Evolutionary conservation across 1,140 invertebrate genomes (phyloP).

Genomic region (Ceratoteleas bidentatus): DNA sequence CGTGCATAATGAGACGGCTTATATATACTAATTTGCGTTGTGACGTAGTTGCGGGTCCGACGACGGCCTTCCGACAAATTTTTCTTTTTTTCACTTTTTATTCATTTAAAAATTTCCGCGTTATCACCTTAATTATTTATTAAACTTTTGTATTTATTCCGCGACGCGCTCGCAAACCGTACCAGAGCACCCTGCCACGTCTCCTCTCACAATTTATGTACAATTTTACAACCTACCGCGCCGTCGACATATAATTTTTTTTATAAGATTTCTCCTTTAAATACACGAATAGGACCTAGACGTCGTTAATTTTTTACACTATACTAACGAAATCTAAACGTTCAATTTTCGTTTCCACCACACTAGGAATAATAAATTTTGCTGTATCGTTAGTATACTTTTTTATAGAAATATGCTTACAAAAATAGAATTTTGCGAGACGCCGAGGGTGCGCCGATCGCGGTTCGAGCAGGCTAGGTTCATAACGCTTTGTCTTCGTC

Average conservation of each 20-base stretch:
- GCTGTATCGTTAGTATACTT: constrained; percentile 82
- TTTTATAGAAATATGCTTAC: constrained; percentile 83
- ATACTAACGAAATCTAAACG: constrained; percentile 83
- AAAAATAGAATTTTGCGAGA: constrained; percentile 82
- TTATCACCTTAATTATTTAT: constrained; percentile 69
- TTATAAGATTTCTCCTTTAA: constrained; percentile 74
- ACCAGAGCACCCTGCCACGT: constrained; percentile 74
- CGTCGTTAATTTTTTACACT: constrained; percentile 82
- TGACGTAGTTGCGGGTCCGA: constrained; percentile 74
- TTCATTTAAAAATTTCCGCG: constrained; percentile 62
- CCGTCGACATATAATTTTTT: constrained; percentile 82
- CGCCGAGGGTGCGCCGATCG: constrained; percentile 75
- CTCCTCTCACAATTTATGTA: constrained; percentile 83
- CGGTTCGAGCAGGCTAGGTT: constrained; percentile 75
- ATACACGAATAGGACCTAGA: constrained; percentile 82
- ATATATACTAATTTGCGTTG: constrained; percentile 71
- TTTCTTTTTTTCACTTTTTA: constrained; percentile 59
- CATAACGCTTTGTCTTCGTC: constrained; percentile 70
- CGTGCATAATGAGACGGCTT: constrained; percentile 71
- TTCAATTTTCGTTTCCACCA: constrained; percentile 82
- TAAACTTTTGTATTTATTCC: constrained; percentile 69
- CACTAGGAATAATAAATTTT: constrained; percentile 82
- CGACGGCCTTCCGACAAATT: constrained; percentile 72
- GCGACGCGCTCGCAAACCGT: constrained; percentile 68
- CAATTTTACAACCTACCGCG: constrained; percentile 82